Conservation (phyloP, 2,113 vertebrate species). For the Ceyx cyanopectus region DNA sequence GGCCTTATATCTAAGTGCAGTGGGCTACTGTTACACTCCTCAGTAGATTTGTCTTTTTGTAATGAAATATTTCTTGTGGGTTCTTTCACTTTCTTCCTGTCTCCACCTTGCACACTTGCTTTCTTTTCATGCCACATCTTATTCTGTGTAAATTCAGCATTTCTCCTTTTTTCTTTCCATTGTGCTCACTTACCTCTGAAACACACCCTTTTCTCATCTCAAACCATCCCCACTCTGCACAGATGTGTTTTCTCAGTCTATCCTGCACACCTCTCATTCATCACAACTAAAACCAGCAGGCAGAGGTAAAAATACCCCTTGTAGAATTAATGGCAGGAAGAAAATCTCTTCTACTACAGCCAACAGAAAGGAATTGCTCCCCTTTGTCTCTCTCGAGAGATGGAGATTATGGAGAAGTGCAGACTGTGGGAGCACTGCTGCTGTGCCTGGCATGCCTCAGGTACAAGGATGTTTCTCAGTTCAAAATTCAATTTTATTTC, state of each 20-base stretch:
- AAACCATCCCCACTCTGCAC: not conserved
- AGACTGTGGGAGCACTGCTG: not conserved
- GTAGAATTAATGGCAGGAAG: fast-evolving
- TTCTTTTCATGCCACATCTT: not conserved
- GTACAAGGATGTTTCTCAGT: not conserved
- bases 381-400: not conserved
- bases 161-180: not conserved
- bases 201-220: not conserved
- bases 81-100: not conserved
- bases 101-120: not conserved
- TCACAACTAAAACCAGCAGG: not conserved
- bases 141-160: not conserved
- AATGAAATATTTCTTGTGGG: not conserved
- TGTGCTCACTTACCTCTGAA: not conserved
- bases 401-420: not conserved
- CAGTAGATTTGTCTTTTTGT: not conserved
- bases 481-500: too few species aligned
- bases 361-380: not conserved
- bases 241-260: not conserved
- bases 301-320: not conserved
- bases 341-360: not conserved
- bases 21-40: not conserved
- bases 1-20: not conserved
- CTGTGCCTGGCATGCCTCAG: not conserved
- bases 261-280: not conserved